A percentile compares a stretch with the other conserved stretches of the same genome.
Evolutionary conservation across 2,797 vertebrate species (phyloP).

Genomic region (Dermochelys coriacea): DNA sequence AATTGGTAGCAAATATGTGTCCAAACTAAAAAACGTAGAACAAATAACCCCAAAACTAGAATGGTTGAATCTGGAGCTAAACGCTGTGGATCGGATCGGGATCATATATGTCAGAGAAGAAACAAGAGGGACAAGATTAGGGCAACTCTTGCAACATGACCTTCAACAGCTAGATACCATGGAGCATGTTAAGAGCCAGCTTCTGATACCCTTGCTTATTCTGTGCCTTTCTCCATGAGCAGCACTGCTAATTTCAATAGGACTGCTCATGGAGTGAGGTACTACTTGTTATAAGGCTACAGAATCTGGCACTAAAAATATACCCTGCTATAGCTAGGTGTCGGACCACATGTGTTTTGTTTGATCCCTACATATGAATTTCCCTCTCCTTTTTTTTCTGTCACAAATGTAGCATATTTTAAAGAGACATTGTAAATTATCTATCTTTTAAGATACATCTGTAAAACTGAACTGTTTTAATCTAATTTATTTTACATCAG

Average conservation of each 20-base stretch:
- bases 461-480: neutral
- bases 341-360: neutral
- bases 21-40: neutral
- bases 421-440: conserved; percentile 8
- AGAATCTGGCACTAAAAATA: neutral
- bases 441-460: neutral
- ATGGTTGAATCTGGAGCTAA: neutral
- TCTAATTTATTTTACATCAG: neutral
- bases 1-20: neutral
- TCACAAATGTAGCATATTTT: neutral
- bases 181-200: neutral
- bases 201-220: neutral
- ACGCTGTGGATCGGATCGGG: neutral
- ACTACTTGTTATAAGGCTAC: neutral
- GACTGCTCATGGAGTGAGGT: neutral
- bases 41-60: fast-evolving
- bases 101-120: neutral
- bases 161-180: neutral
- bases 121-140: neutral
- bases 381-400: neutral
- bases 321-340: neutral
- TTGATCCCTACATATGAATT: neutral
- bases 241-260: neutral
- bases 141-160: neutral
- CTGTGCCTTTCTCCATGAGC: neutral